Evolutionary conservation across 2,888 invertebrate species (phyloP).

Genomic region (Drosophila conformis): DNA sequence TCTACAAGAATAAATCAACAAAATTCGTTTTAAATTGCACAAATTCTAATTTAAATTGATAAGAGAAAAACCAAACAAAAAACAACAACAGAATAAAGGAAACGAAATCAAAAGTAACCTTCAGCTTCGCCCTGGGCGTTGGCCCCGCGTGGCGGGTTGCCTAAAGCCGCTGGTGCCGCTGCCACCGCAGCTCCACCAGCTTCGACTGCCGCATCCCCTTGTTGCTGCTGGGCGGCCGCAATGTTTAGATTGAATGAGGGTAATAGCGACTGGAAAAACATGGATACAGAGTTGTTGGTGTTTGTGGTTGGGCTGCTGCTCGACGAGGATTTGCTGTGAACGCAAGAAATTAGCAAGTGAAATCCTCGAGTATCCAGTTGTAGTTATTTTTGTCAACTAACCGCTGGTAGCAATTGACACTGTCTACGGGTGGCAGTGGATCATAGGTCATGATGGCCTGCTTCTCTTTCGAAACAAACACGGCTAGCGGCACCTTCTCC

Average conservation of each 20-base stretch:
- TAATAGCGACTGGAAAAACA: constrained; percentile 90
- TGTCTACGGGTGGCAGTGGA: constrained; percentile 91
- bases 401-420: constrained; percentile 90
- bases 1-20: constrained; percentile 47
- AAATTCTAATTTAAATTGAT: constrained; percentile 16
- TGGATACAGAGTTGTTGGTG: constrained; percentile 85
- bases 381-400: constrained; percentile 37
- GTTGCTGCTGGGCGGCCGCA: constrained; percentile 58
- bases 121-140: constrained; percentile 57
- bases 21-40: constrained; percentile 1
- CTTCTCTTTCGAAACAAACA: constrained; percentile 83
- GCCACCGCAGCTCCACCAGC: constrained; percentile 34
- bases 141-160: constrained; percentile 8
- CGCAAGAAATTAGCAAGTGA: neutral
- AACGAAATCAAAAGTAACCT: constrained; percentile 48
- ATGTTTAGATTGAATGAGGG: constrained; percentile 87
- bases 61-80: neutral
- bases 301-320: constrained; percentile 82
- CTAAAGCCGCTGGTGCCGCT: constrained; percentile 6
- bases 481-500: constrained; percentile 85
- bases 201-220: constrained; percentile 38
- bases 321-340: constrained; percentile 81
- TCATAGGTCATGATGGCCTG: constrained; percentile 89
- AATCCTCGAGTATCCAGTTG: neutral
- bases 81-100: neutral